Base-by-base conservation (phyloP, 2,888 invertebrate genomes). In the Polydrusus pterygomalis region DNA sequence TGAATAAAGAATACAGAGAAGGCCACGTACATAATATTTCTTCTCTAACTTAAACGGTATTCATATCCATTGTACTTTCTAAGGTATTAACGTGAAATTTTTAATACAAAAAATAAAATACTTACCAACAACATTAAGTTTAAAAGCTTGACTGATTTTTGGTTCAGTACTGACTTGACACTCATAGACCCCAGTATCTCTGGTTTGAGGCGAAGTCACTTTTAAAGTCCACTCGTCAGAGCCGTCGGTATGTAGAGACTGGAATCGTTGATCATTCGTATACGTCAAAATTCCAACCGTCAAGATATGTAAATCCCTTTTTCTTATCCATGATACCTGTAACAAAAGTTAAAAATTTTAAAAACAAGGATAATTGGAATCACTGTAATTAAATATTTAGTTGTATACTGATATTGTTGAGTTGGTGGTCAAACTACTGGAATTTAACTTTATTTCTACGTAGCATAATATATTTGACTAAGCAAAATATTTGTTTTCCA, bases 301-400 rank as follows among this genome's bases (percentile, higher is more conserved):
- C 62, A 93, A 88, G 80, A 93, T 92, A 89, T 95, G 95, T 49
- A 95, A 89, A 86, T 96, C 95, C 13, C 95, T 90, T 84, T 95
- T 94, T 10, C 96, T 90, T 81, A 95, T 95, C 95, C 95, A 95
- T 11, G 95, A 95, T 13, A 96, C 95, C 95, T 95, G 88, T 0
- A 85, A 83, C 17, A 69, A 30, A 49, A 34, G 1, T 34, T 9
- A 34, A 34, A 34, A 34, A 34, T 34, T 1, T 3, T 3, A 34
- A 9, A 25, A 34, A 34, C 8, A 34, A 34, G 7, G 34, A 8
- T 34, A 34, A 34, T 34, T 34, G 8, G 8, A 34, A 34, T 34
- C 2, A 5, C n/a, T n/a, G n/a, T n/a, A n/a, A n/a, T n/a, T n/a
- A 25, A 25, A 25, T 3, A 25, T 34, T 34, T 34, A 34, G 8